Conservation (phyloP, 2,797 vertebrate species). For the Gymnoscopelus microlampas region DNA sequence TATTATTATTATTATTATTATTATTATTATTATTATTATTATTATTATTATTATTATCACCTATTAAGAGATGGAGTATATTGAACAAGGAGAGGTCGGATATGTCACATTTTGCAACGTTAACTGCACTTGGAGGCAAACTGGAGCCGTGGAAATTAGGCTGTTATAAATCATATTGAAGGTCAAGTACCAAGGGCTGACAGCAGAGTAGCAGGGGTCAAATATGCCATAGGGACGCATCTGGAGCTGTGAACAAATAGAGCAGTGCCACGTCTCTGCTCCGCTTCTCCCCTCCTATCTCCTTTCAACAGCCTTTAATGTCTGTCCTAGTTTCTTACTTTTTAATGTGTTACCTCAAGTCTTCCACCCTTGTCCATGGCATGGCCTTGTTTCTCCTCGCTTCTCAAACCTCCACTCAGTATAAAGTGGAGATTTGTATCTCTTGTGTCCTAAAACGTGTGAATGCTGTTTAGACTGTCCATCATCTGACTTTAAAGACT, state of each 20-base stretch:
- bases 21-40: too few species aligned
- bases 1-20: too few species aligned
- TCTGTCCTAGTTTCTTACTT: constrained; percentile 70
- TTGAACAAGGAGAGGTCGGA: too few species aligned
- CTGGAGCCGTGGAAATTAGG: constrained; percentile 33
- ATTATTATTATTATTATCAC: too few species aligned
- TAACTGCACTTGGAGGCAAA: too few species aligned
- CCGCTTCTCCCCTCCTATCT: constrained; percentile 2
- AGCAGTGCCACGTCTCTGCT: constrained; percentile 32
- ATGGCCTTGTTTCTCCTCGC: constrained; percentile 66
- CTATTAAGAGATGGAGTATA: too few species aligned
- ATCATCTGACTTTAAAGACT: background rate
- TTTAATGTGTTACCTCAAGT: constrained; percentile 68
- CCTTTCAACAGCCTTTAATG: constrained; percentile 47
- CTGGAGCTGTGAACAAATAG: constrained; percentile 56
- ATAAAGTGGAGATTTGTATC: constrained; percentile 18
- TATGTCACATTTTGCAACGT: too few species aligned
- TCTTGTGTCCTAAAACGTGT: constrained; percentile 11
- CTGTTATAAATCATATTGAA: constrained; percentile 65
- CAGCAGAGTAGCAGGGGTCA: constrained; percentile 55
- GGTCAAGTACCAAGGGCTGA: constrained; percentile 51
- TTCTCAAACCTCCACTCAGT: constrained; percentile 47
- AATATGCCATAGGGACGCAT: constrained; percentile 41
- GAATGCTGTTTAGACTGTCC: background rate
- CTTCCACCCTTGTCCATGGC: constrained; percentile 49